Evolutionary conservation across 35 echinoderm and acorn worm species (phyloP), one percentile per base, ranked within the genome.

Genomic region (Heliocidaris erythrogramma): DNA sequence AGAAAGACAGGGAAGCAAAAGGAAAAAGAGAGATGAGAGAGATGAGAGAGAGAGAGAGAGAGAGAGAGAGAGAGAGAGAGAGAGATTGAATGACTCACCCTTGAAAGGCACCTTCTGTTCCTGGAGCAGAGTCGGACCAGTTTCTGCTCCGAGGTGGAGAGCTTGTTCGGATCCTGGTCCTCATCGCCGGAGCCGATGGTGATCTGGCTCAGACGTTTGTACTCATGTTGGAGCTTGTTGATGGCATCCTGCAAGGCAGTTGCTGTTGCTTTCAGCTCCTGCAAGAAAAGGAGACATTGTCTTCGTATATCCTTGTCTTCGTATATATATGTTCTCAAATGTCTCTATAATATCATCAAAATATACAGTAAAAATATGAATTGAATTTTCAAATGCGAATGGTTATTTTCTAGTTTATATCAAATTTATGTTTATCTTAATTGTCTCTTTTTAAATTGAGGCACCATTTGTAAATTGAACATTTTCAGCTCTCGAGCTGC

Each of bases 21-120:
- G 47, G 6, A 42, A 9, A 89, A 89, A 89, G 16, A 47, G 32
- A 12, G 29, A 42, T 30, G 24, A 21, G 17, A 42, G 5, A 18
- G 21, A 86, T 86, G 27, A 30, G n/a, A 2, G 32, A 86, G n/a
- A 86, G 16, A 42, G 86, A 88, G 8, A 47, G 18, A 89, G 87
- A 89, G 87, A 88, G 86, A 13, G 31, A 30, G 87, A 9, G 9
- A 89, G 27, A 56, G 52, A 11, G 9, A 56, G 1, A n/a, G 21
- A 78, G 18, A 27, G 4, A 78, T n/a, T n/a, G 65, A 78, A 78
- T 78, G 65, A 89, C 96, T 94, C 47, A 98, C 97, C 95, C 94
- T 94, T 42, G 97, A 98, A 21, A 98, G 95, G 91, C 97, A 98
- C 49, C 95, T 95, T 92, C 97, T 85, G 84, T 98, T 98, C 29